Percentiles rank a stretch among this genome's conserved stretches.
Conservation (phyloP, 2,113 vertebrate species). For the Anolis sagrei region DNA sequence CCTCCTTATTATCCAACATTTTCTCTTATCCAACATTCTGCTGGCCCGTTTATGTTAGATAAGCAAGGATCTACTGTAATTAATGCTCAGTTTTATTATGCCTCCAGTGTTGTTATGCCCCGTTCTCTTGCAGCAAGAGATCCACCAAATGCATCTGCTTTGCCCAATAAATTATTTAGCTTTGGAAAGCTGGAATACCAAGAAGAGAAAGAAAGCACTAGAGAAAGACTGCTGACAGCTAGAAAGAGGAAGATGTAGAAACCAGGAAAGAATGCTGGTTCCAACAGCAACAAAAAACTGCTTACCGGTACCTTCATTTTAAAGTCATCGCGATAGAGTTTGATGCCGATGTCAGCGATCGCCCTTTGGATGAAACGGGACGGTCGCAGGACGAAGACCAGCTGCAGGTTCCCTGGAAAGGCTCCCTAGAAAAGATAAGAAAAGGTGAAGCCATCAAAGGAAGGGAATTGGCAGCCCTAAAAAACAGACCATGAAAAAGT, state of each 20-base stretch:
- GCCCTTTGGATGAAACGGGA: slow-evolving; percentile 89
- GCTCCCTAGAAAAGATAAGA: slow-evolving; percentile 79
- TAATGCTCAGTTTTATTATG: not conserved
- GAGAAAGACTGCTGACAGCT: slow-evolving; percentile 23
- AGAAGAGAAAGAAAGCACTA: not conserved
- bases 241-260: slow-evolving; percentile 20
- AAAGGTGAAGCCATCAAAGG: not conserved
- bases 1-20: no score
- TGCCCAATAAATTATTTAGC: not conserved
- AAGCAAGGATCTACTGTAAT: no score
- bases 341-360: slow-evolving; percentile 92
- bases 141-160: not conserved
- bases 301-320: slow-evolving; percentile 98
- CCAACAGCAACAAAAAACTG: slow-evolving; percentile 54
- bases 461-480: not conserved
- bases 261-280: slow-evolving; percentile 26
- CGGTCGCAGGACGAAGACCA: slow-evolving; percentile 91
- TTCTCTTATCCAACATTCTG: no score
- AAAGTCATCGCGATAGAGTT: slow-evolving; percentile 92
- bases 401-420: slow-evolving; percentile 94
- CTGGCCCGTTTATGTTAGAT: no score
- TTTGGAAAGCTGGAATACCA: not conserved
- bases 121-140: not conserved
- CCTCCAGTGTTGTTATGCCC: no score
- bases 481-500: not conserved